Evolutionary conservation across 2,888 invertebrate species (phyloP).

Genomic region (Trisateles emortualis): DNA sequence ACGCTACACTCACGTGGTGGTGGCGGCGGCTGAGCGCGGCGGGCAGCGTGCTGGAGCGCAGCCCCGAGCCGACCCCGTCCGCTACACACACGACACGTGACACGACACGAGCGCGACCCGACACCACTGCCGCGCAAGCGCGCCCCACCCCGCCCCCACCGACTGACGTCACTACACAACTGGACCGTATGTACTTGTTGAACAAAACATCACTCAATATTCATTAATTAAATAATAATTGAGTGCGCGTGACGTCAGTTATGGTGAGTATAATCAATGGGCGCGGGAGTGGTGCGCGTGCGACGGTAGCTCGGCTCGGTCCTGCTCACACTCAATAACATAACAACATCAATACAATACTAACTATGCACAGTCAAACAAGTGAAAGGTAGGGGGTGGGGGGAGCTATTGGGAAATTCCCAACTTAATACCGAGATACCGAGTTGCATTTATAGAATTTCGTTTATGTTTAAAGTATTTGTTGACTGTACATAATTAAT

Average conservation of each 20-base stretch:
- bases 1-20: conserved; percentile 26
- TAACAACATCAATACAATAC: background rate
- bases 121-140: background rate
- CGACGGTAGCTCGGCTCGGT: background rate
- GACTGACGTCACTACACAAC: too few relatives aligned
- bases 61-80: conserved; percentile 92
- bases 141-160: conserved; percentile 6
- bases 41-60: conserved; percentile 92
- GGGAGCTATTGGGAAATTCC: too few relatives aligned
- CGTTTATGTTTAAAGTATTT: background rate
- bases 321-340: background rate
- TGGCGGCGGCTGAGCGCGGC: conserved; percentile 77
- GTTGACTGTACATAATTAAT: conserved; percentile 11
- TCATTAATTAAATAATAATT: too few relatives aligned
- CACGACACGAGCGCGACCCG: background rate
- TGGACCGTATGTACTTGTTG: too few relatives aligned
- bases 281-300: too few relatives aligned
- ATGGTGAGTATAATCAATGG: too few relatives aligned
- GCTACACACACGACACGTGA: conserved; percentile 64
- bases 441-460: too few relatives aligned
- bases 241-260: too few relatives aligned
- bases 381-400: too few relatives aligned
- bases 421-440: too few relatives aligned
- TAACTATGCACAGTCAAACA: conserved; percentile 6
- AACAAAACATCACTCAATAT: too few relatives aligned